A percentile compares a stretch with the other conserved stretches of the same genome.
phyloP scores from a whole-genome alignment of 2,113 vertebrate species.

The Thalassoma bifasciatum region DNA sequence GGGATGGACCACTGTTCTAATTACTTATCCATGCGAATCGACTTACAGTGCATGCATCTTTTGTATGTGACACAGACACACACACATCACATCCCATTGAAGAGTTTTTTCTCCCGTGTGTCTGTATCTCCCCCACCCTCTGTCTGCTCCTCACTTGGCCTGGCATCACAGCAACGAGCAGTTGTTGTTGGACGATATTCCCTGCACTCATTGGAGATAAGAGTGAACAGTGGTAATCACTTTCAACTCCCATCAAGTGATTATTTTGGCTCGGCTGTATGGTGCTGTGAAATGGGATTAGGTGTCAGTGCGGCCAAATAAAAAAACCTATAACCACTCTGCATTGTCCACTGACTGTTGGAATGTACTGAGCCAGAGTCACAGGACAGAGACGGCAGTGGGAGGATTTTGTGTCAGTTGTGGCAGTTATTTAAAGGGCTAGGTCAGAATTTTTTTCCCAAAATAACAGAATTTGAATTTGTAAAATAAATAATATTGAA shows the following conservation, averaged over 20 bases:
- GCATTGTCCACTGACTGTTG: slow-evolving; percentile 59
- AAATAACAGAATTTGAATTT: too few relatives aligned
- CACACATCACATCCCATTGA: slow-evolving; percentile 18
- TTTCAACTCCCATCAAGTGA: slow-evolving; percentile 81
- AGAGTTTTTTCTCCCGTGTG: slow-evolving; percentile 36
- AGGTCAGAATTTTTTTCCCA: background rate
- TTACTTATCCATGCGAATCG: slow-evolving; percentile 77
- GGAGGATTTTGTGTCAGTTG: slow-evolving; percentile 7
- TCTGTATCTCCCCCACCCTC: slow-evolving; percentile 13
- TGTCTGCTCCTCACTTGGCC: slow-evolving; percentile 59
- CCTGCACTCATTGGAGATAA: slow-evolving; percentile 77
- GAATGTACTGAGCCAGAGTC: slow-evolving; percentile 62
- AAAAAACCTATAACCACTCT: slow-evolving; percentile 42
- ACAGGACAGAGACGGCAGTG: slow-evolving; percentile 42
- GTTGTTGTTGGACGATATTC: slow-evolving; percentile 71
- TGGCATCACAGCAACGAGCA: slow-evolving; percentile 59
- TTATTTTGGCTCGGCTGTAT: slow-evolving; percentile 70
- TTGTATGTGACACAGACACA: slow-evolving; percentile 50
- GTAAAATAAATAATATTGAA: too few relatives aligned
- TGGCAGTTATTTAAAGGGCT: slow-evolving; percentile 28
- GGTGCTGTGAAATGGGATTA: slow-evolving; percentile 79
- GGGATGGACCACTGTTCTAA: slow-evolving; percentile 75
- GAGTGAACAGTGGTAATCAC: slow-evolving; percentile 79
- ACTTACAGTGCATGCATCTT: slow-evolving; percentile 66
- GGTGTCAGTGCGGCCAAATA: slow-evolving; percentile 65